A percentile compares a stretch with the other conserved stretches of the same genome.
These are phyloP conservation scores for Rhinolophus ferrumequinum DNA, from an alignment of 2,113 vertebrate species.

Conservation along the genomic window DNA sequence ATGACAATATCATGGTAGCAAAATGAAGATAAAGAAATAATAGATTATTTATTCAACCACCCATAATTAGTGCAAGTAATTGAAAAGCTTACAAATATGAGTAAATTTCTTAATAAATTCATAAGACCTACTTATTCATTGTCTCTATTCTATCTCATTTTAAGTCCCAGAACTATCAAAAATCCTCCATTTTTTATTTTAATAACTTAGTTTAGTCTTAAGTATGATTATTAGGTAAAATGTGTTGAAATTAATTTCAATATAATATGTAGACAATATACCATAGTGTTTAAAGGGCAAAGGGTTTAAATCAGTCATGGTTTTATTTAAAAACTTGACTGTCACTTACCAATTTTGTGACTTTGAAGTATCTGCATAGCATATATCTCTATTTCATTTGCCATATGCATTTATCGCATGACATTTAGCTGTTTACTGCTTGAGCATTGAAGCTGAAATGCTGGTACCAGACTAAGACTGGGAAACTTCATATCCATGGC, in stretches of 20 bases:
- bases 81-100: not conserved
- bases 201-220: not conserved
- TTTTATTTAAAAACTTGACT: not conserved
- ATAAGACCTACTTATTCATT: not conserved
- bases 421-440: not conserved
- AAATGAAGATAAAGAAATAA: not conserved
- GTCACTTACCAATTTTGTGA: not conserved
- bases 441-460: not conserved
- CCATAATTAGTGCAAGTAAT: not conserved
- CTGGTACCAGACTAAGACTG: not conserved
- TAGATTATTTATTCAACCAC: not conserved
- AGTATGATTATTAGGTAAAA: not conserved
- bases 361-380: not conserved
- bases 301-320: not conserved
- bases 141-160: not conserved
- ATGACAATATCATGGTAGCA: not conserved
- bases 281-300: not conserved
- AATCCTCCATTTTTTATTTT: not conserved
- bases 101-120: not conserved
- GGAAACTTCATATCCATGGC: not conserved
- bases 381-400: not conserved
- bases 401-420: not conserved
- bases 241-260: not conserved
- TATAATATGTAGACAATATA: not conserved
- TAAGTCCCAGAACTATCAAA: not conserved